Evolutionary conservation across 1,140 invertebrate species (phyloP), one percentile per base, ranked within the genome.

Genomic region (Rhagoletis pomonella): DNA sequence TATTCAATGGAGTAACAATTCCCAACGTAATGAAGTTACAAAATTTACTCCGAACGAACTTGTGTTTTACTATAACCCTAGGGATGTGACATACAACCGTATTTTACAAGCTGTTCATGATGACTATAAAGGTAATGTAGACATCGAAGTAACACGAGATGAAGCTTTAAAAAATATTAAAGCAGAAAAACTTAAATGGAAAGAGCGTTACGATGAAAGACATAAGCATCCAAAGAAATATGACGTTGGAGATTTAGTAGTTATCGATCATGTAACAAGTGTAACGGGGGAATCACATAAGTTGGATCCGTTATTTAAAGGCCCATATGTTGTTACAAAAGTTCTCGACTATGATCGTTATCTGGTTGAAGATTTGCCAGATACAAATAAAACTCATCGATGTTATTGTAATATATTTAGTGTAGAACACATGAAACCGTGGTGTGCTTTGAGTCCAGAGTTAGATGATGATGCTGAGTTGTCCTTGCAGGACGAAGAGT

Each of bases 341-440:
- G 64, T 87, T 3, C 19, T 87, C 5, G 19, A 81, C 4, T 47
- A 88, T 44, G 86, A 88, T 86, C 87, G 88, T 4, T 89, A 89
- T 87, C 17, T 89, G 5, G 73, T 88, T 3, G 47, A 85, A 64
- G 88, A 89, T 58, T 14, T 89, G 12, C 86, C 77, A 29, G 88
- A 86, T 58, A 62, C 47, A 0, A n/a, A 60, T 19, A 17, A 84
- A 44, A 89, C 87, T 1, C 44, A 47, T 14, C 65, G 64, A 19
- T 9, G 44, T 67, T 87, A n/a, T 65, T 50, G 5, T 44, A 55
- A 47, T 9, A 17, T 87, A 3, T 4, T 69, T 2, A 42, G 87
- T 3, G 77, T 47, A 44, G 88, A 89, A 47, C 39, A 87, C 44
- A 87, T 89, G 86, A 89, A 89, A 62, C 67, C 81, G 58, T 89